Base-by-base conservation (phyloP, 2,888 invertebrate genomes). In the Polymixis lichenea region DNA sequence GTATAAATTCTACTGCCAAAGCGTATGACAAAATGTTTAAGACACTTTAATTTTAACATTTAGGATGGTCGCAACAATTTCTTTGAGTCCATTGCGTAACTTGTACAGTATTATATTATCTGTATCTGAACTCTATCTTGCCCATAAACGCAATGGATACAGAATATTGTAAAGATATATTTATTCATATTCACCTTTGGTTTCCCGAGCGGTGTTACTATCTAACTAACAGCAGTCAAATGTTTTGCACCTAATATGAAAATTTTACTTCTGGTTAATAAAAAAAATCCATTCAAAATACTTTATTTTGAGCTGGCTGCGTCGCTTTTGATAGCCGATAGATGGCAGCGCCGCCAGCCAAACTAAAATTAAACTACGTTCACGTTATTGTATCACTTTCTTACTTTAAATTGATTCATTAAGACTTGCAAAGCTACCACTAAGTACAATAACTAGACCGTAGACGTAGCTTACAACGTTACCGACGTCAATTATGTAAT, bases 401-500 rank as follows among this genome's bases (percentile, higher is more conserved):
- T 65, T 69, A 62, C 25, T 65, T 46, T 38, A 51, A 56, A 72
- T 49, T 67, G 17, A 65, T 79, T 87, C 82, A 79, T 84, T 89
- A 88, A 89, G 88, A 89, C 88, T 91, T 92, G 88, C 90, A 89
- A 92, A 92, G 88, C 91, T 94, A 94, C 92, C 91, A 91, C 86
- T 93, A 94, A 95, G 95, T 95, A 96, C 95, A 95, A 95, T 95
- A 94, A 94, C 86, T 94, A 95, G 93, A 87, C 88, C 77, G 87
- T 94, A 94, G 89, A 75, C 89, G 85, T 93, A 93, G 90, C 87
- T 89, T 92, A 91, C 89, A 90, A 88, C 82, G 92, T 93, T 94
- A 93, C 93, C 92, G 92, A 90, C 92, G 95, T 95, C 95, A 95
- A 95, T 95, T 95, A 95, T 86, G 86, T 91, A 91, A 88, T 85